These are phyloP conservation scores for Nomada ruficornis DNA, from an alignment of 2,888 invertebrate species.

Conservation along the genomic window DNA sequence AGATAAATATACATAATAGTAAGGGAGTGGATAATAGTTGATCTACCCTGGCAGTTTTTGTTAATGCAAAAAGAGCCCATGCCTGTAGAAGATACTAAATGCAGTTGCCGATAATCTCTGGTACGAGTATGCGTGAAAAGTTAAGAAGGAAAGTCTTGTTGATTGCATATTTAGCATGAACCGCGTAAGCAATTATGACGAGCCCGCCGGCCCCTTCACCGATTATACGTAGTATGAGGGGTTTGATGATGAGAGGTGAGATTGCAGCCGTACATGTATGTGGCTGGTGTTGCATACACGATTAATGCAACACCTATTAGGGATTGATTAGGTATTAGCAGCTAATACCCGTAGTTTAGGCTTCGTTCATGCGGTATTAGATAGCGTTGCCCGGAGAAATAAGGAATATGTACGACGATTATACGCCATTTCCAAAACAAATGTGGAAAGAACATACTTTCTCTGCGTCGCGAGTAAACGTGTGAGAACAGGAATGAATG, in stretches of 20 bases:
- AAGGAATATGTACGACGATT: background rate
- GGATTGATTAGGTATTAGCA: conserved; percentile 45
- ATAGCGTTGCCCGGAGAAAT: background rate
- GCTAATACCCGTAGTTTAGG: conserved; percentile 43
- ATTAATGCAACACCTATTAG: conserved; percentile 62
- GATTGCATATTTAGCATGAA: conserved; percentile 26
- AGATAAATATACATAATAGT: background rate
- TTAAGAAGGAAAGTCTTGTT: no score
- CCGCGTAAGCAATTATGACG: conserved; percentile 44
- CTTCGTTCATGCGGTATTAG: conserved; percentile 42
- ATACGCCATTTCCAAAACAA: conserved; percentile 14
- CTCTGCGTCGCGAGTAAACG: background rate
- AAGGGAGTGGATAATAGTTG: no score
- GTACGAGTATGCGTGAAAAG: no score
- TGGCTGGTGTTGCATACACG: conserved; percentile 45
- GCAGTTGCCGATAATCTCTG: no score
- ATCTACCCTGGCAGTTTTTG: no score
- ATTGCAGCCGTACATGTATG: conserved; percentile 33
- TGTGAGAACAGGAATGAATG: no score
- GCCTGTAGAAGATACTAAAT: no score
- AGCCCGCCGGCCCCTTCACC: conserved; percentile 38
- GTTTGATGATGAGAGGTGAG: conserved; percentile 39
- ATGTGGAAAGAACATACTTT: background rate
- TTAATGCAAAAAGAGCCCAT: no score
- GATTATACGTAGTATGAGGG: conserved; percentile 51